These are phyloP conservation scores for Nylanderia fulva DNA, from an alignment of 1,140 invertebrate genomes.

Conservation along the genomic window DNA sequence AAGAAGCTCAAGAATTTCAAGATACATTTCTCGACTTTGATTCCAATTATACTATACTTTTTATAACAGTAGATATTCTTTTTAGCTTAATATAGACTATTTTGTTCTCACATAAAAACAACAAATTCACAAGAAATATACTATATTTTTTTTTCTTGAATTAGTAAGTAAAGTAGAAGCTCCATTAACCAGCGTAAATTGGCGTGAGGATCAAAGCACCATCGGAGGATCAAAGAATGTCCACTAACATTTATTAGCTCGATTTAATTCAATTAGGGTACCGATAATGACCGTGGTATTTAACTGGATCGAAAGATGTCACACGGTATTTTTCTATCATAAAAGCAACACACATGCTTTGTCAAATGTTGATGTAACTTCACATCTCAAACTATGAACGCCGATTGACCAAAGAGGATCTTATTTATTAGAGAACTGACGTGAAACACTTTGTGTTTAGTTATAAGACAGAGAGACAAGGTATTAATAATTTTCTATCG, in stretches of 20 bases:
- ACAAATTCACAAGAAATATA: conserved; percentile 11
- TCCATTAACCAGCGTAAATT: conserved; percentile 72
- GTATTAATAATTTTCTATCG: not conserved
- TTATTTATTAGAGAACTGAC: not conserved
- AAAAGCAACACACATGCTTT: not conserved
- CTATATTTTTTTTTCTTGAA: conserved; percentile 28
- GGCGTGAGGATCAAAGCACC: conserved; percentile 74
- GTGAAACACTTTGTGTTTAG: not conserved
- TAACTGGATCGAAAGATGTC: conserved; percentile 79
- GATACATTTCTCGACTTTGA: too few relatives aligned
- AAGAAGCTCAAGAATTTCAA: too few relatives aligned
- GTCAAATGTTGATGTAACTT: not conserved
- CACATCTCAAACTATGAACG: not conserved
- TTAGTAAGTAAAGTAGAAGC: conserved; percentile 48
- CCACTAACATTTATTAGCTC: conserved; percentile 75
- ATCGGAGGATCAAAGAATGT: conserved; percentile 75
- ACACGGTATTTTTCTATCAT: conserved; percentile 69
- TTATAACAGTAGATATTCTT: not conserved
- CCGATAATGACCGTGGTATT: conserved; percentile 77
- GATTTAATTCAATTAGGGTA: conserved; percentile 82
- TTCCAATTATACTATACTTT: too few relatives aligned
- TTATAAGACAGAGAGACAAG: not conserved
- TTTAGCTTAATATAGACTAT: not conserved
- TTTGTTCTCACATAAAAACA: conserved; percentile 21
- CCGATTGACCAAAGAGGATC: not conserved